A percentile compares a stretch with the other conserved stretches of the same genome.
phyloP scores from a whole-genome alignment of 2,888 invertebrate genomes.

The Ganaspis brasiliensis region DNA sequence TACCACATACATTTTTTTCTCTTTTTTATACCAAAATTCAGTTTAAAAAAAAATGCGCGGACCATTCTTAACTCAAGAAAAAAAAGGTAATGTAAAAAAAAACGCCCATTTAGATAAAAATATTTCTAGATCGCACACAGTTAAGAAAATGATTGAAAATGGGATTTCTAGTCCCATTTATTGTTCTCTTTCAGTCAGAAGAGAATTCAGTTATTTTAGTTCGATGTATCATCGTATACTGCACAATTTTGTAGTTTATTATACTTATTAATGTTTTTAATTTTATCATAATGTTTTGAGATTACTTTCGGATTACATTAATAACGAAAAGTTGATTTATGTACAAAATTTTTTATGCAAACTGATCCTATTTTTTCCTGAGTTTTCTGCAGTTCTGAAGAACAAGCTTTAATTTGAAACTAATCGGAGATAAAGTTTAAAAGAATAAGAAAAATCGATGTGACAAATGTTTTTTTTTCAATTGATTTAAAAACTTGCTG shows the following conservation, averaged over 20 bases:
- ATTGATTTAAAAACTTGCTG: too few species aligned
- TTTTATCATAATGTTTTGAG: conserved; percentile 22
- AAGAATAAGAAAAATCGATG: too few species aligned
- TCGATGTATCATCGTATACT: conserved; percentile 42
- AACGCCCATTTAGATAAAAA: conserved; percentile 38
- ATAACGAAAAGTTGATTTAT: conserved; percentile 12
- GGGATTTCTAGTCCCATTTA: background rate
- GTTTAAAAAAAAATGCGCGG: background rate
- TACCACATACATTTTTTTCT: conserved; percentile 7
- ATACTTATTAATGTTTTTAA: conserved; percentile 16
- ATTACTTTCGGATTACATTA: conserved; percentile 24
- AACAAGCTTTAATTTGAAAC: too few species aligned
- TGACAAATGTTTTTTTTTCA: too few species aligned
- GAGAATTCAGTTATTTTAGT: conserved; percentile 33
- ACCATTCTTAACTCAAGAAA: conserved; percentile 29
- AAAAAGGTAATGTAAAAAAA: conserved; percentile 3
- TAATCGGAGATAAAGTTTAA: too few species aligned
- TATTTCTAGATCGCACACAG: conserved; percentile 39
- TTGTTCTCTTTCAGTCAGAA: conserved; percentile 12
- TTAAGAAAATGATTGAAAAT: background rate
- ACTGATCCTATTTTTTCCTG: background rate
- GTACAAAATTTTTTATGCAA: background rate
- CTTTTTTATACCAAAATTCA: background rate
- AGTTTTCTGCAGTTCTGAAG: background rate
- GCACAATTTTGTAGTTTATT: conserved; percentile 43